phyloP scores from a whole-genome alignment of 2,797 vertebrate genomes.

The Esox lucius region DNA sequence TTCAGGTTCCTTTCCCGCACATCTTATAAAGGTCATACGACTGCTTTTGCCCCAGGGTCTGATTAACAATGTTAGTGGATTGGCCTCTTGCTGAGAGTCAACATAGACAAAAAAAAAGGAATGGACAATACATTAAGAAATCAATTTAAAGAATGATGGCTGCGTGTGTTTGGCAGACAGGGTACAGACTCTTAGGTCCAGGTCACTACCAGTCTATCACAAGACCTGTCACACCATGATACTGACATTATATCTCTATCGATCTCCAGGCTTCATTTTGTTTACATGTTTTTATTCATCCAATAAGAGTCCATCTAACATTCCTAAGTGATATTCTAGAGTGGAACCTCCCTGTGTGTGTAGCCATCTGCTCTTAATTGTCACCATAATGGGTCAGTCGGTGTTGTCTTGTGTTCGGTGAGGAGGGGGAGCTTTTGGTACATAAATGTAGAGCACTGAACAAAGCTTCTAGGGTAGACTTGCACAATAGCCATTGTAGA shows the following conservation, averaged over 20 bases:
- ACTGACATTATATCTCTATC: neutral
- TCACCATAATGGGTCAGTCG: slow-evolving; percentile 41
- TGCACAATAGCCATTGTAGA: slow-evolving; percentile 10
- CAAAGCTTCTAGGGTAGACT: neutral
- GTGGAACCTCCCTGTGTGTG: slow-evolving; percentile 11
- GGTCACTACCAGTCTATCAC: neutral
- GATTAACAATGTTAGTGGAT: neutral
- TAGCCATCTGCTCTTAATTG: slow-evolving; percentile 51
- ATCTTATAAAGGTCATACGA: no score
- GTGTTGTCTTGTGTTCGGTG: slow-evolving; percentile 23
- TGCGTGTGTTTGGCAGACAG: neutral
- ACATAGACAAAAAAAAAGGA: neutral
- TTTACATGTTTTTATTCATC: neutral
- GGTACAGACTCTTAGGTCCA: neutral
- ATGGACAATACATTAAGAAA: neutral
- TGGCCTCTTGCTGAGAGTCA: neutral
- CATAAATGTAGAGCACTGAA: neutral
- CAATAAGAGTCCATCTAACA: neutral
- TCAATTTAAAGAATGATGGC: neutral
- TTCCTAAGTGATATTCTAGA: neutral
- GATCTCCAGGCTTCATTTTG: neutral
- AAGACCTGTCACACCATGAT: neutral
- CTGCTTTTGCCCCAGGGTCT: neutral
- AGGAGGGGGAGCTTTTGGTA: slow-evolving; percentile 24
- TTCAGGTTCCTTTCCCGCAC: neutral